phyloP scores from a whole-genome alignment of 2,888 invertebrate genomes.

The Tetragnatha montana region DNA sequence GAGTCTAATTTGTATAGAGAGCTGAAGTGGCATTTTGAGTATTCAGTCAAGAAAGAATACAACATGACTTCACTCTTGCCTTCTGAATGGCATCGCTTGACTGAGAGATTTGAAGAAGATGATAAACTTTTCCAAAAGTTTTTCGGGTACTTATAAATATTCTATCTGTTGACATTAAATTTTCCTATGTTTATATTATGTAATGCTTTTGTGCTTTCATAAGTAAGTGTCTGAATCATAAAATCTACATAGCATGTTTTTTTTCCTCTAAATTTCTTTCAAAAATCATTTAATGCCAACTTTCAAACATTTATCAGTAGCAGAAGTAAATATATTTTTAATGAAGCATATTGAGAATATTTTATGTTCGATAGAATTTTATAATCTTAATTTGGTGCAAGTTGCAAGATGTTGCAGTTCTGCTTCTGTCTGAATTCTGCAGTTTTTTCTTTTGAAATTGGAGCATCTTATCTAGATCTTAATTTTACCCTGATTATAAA shows the following conservation, averaged over 20 bases:
- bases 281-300: not conserved
- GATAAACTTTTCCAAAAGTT: constrained; percentile 90
- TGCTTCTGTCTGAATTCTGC: no score
- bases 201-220: not conserved
- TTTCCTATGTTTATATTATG: not conserved
- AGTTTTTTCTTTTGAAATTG: no score
- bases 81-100: constrained; percentile 91
- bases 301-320: not conserved
- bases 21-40: constrained; percentile 91
- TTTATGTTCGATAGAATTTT: no score
- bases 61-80: constrained; percentile 90
- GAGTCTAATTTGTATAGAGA: constrained; percentile 84
- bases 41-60: constrained; percentile 83
- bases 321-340: not conserved
- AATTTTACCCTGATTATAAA: no score
- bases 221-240: not conserved
- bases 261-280: not conserved
- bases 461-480: no score
- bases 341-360: not conserved
- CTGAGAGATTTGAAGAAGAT: constrained; percentile 90
- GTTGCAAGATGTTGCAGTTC: no score
- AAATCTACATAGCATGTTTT: not conserved
- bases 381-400: no score
- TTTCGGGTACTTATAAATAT: constrained; percentile 81
- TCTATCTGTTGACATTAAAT: not conserved